Base-by-base conservation (phyloP, 2,888 invertebrate genomes). In the Orchesella flavescens region DNA sequence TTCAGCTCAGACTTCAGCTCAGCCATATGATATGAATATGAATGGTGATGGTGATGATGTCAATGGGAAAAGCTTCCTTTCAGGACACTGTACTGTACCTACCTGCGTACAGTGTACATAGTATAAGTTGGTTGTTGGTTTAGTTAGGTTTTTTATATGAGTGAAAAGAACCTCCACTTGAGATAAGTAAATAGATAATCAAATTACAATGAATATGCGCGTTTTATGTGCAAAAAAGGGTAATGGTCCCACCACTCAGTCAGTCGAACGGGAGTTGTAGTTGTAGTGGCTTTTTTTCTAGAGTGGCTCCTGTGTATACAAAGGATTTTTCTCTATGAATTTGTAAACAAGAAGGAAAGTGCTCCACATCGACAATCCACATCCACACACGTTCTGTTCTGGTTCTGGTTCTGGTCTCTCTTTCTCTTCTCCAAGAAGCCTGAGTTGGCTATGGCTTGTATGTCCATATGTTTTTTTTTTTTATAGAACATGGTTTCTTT, bases 271-370 rank as follows among this genome's bases (percentile, higher is more conserved):
- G 7, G n/a, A n/a, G n/a, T n/a, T n/a, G n/a, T n/a, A 34, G 34
- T 34, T 34, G 34, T 34, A 34, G 34, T 34, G 34, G 34, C 34
- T 34, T 34, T 34, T 34, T n/a, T n/a, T n/a, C n/a, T n/a, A n/a
- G n/a, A 49, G n/a, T 15, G 49, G n/a, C 49, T 49, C 2, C 49
- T 49, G 49, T 49, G 49, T n/a, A 49, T 34, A 34, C 34, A 44
- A 66, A 76, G 66, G 66, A 46, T 63, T n/a, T n/a, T n/a, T 78
- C 63, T 46, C 49, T 73, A 79, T 79, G 79, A 79, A 79, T 79
- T 72, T 19, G 79, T 79, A 79, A 79, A 79, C 66, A 79, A 73
- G 23, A 53, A 7, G 3, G 44, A 49, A 49, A 13, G 78, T 49
- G 57, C 55, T 63, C 43, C 74, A 65, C 63, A 44, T 57, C n/a